phyloP scores from a whole-genome alignment of 2,113 vertebrate genomes.

The Tretioscincus oriximinensis region DNA sequence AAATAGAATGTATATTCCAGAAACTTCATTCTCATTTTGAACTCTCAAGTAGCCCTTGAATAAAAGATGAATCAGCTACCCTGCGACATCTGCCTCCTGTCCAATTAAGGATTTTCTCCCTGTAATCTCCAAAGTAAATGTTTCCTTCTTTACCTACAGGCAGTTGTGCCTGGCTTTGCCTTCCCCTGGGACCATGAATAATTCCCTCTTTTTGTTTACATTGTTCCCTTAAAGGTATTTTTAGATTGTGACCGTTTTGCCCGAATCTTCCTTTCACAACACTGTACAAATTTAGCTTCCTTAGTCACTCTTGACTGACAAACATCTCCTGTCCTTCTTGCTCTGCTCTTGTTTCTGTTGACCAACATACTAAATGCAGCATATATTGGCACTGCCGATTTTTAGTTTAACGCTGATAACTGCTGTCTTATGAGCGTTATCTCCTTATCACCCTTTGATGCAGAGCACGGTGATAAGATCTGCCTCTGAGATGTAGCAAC shows the following conservation, averaged over 20 bases:
- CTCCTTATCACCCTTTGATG: neutral
- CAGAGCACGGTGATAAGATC: neutral
- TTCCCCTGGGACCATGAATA: neutral
- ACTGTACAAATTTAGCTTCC: slow-evolving; percentile 47
- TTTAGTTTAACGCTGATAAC: neutral
- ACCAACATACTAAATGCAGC: too few species aligned
- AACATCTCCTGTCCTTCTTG: neutral
- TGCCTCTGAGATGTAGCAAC: too few species aligned
- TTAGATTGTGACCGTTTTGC: slow-evolving; percentile 47
- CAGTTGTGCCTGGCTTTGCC: neutral
- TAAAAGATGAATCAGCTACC: neutral
- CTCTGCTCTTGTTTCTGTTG: neutral
- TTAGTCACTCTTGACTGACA: slow-evolving; percentile 42
- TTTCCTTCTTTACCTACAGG: neutral
- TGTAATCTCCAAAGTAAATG: rapidly evolving
- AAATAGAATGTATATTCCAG: too few species aligned
- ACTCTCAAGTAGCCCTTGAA: neutral
- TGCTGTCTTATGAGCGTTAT: neutral
- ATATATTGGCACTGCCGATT: neutral
- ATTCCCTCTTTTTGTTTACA: slow-evolving; percentile 55
- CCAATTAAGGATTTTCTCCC: neutral
- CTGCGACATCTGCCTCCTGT: neutral
- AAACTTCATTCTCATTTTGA: neutral
- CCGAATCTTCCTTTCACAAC: slow-evolving; percentile 43
- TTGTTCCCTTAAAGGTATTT: slow-evolving; percentile 59